phyloP scores from a whole-genome alignment of 1,140 invertebrate genomes.

The Meteorus sp. region DNA sequence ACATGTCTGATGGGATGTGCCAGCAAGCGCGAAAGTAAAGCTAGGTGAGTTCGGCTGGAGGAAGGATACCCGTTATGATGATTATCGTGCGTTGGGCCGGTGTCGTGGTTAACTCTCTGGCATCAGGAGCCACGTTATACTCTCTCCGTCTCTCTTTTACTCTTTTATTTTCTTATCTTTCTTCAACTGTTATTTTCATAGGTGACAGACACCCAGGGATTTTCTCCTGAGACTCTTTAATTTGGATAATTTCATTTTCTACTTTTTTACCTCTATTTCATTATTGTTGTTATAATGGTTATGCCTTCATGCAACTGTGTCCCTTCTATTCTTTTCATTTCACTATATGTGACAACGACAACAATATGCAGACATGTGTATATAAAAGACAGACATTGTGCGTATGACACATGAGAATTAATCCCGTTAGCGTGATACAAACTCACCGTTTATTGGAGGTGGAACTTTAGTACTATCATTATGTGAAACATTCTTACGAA shows the following conservation, averaged over 20 bases:
- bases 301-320: no score
- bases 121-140: conserved; percentile 20
- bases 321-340: background rate
- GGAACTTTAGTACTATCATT: no score
- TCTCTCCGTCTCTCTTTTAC: conserved; percentile 5
- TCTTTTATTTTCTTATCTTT: no score
- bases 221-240: conserved; percentile 18
- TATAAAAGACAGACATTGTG: no score
- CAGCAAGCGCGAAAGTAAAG: conserved; percentile 29
- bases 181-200: conserved; percentile 23
- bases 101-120: conserved; percentile 26
- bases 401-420: background rate
- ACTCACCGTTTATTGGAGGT: background rate
- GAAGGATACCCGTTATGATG: conserved; percentile 47
- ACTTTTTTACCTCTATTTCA: no score
- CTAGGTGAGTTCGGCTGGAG: conserved; percentile 29
- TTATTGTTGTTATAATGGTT: no score
- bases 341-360: background rate
- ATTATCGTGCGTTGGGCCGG: conserved; percentile 42
- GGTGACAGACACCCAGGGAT: conserved; percentile 27
- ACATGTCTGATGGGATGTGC: conserved; percentile 11
- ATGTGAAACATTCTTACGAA: no score
- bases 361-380: background rate
- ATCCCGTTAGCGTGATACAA: background rate
- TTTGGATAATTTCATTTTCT: no score